Percentiles rank a stretch among this genome's conserved stretches.
Conservation (phyloP, 2,888 invertebrate genomes). For the Acrocyrtus sp. region DNA sequence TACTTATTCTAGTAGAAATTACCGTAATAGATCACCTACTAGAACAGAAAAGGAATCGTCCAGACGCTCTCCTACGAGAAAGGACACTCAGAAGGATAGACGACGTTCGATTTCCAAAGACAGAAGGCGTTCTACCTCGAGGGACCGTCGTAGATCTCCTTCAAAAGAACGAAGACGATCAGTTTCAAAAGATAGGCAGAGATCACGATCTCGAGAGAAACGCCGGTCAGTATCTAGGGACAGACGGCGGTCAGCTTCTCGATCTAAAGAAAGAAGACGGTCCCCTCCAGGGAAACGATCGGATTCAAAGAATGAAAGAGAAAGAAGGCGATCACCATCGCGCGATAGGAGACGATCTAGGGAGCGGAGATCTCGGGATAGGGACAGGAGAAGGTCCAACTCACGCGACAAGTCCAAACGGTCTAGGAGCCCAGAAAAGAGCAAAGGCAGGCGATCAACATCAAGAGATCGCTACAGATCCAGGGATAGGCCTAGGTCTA, state of each 20-base stretch:
- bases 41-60: slow-evolving; percentile 11
- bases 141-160: slow-evolving; percentile 15
- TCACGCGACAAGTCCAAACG: slow-evolving; percentile 29
- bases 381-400: slow-evolving; percentile 43
- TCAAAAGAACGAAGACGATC: slow-evolving; percentile 24
- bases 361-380: slow-evolving; percentile 16
- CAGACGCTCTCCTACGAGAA: slow-evolving; percentile 20
- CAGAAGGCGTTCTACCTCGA: neutral
- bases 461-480: neutral
- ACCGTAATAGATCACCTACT: slow-evolving; percentile 28
- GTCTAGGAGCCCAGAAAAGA: slow-evolving; percentile 16
- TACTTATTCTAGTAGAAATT: neutral
- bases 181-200: slow-evolving; percentile 11
- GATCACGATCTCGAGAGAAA: slow-evolving; percentile 21
- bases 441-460: slow-evolving; percentile 51
- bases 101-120: slow-evolving; percentile 23
- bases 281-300: neutral
- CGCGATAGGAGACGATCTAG: slow-evolving; percentile 63
- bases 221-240: slow-evolving; percentile 15
- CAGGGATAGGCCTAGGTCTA: neutral
- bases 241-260: slow-evolving; percentile 17
- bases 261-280: slow-evolving; percentile 22
- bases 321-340: slow-evolving; percentile 67
- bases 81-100: slow-evolving; percentile 26
- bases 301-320: slow-evolving; percentile 11